phyloP scores from a whole-genome alignment of 2,888 invertebrate genomes.

The Anoplius nigerrimus region DNA sequence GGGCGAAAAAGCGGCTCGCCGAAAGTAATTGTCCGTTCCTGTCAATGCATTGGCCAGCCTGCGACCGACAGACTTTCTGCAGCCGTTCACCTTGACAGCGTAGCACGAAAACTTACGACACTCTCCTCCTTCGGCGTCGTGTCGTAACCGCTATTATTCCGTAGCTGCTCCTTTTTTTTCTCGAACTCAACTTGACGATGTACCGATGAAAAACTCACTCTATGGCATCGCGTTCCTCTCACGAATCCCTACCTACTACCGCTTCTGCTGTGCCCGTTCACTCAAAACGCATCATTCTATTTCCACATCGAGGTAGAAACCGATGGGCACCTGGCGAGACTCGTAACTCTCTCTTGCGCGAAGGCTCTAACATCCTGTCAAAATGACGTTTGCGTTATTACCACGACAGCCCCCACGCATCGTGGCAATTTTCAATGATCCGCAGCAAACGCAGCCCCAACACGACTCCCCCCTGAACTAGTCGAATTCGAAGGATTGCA shows the following conservation, averaged over 20 bases:
- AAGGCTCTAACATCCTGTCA: slow-evolving; percentile 47
- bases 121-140: slow-evolving; percentile 10
- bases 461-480: background rate
- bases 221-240: slow-evolving; percentile 26
- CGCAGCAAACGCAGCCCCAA: background rate
- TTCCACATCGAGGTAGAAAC: slow-evolving; percentile 13
- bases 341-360: background rate
- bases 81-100: slow-evolving; percentile 37
- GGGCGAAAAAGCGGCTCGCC: background rate
- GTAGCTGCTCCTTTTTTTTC: slow-evolving; percentile 15
- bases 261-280: slow-evolving; percentile 24
- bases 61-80: slow-evolving; percentile 30
- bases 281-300: slow-evolving; percentile 27
- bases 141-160: slow-evolving; percentile 12
- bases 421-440: background rate
- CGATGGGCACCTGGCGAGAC: slow-evolving; percentile 6
- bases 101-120: slow-evolving; percentile 23
- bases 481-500: background rate
- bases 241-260: slow-evolving; percentile 1
- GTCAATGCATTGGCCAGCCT: slow-evolving; percentile 25
- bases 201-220: slow-evolving; percentile 13
- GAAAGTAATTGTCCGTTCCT: slow-evolving; percentile 2
- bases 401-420: too few relatives aligned
- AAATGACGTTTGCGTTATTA: slow-evolving; percentile 35
- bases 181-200: background rate